A percentile compares a stretch with the other conserved stretches of the same genome.
These are phyloP conservation scores for Elmis aenea DNA, from an alignment of 2,888 invertebrate genomes.

Conservation along the genomic window DNA sequence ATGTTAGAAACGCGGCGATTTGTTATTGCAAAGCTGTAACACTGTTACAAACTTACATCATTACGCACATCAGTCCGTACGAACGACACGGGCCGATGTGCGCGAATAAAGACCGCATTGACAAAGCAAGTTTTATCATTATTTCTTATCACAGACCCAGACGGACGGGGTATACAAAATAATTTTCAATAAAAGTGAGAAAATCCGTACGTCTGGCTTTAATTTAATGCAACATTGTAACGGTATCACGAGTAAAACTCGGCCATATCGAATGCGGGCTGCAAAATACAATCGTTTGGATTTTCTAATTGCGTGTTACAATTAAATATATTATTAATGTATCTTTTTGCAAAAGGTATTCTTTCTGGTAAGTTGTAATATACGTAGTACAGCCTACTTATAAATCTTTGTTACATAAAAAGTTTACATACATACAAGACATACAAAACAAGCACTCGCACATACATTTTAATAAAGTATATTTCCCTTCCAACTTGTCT, in stretches of 20 bases:
- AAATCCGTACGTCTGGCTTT: conserved; percentile 15
- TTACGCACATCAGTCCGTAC: conserved; percentile 14
- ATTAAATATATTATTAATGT: conserved; percentile 25
- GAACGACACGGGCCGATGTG: conserved; percentile 18
- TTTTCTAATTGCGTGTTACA: conserved; percentile 21
- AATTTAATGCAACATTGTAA: conserved; percentile 13
- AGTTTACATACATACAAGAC: conserved; percentile 23
- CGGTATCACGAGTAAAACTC: conserved; percentile 13
- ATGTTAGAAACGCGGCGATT: conserved; percentile 21
- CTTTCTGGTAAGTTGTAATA: conserved; percentile 35
- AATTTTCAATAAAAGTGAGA: conserved; percentile 10
- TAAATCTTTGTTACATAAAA: conserved; percentile 33
- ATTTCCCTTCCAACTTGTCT: conserved; percentile 19
- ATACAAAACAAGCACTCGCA: conserved; percentile 11
- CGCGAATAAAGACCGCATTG: conserved; percentile 35
- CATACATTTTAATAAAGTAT: conserved; percentile 22
- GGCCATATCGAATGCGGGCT: conserved; percentile 14
- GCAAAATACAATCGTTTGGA: conserved; percentile 13
- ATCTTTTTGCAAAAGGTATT: conserved; percentile 24
- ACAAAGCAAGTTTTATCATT: conserved; percentile 33
- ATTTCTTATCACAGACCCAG: conserved; percentile 25
- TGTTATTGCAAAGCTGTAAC: conserved; percentile 30
- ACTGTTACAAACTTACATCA: conserved; percentile 30
- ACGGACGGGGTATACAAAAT: conserved; percentile 12
- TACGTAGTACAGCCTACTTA: conserved; percentile 35